Conservation (phyloP, 2,113 vertebrate species). For the Ariopsis seemanni region DNA sequence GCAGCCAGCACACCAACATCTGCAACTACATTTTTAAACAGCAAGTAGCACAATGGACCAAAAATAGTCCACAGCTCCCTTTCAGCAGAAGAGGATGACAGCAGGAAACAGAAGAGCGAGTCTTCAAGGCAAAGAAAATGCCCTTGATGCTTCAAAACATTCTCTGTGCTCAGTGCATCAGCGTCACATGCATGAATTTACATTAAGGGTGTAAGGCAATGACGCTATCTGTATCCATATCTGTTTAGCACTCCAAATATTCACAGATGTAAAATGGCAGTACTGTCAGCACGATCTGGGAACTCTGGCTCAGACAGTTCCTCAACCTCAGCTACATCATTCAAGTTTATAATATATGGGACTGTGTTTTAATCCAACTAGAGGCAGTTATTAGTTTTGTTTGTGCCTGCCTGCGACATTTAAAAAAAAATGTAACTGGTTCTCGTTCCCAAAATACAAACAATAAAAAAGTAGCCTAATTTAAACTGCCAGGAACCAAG, state of each 20-base stretch:
- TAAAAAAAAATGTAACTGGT: neutral
- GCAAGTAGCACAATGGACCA: conserved; percentile 79
- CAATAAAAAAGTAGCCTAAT: neutral
- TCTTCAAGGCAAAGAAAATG: conserved; percentile 13
- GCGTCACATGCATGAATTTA: conserved; percentile 8
- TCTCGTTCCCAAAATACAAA: neutral
- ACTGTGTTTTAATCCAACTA: neutral
- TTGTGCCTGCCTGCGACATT: neutral
- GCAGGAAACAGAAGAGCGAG: neutral
- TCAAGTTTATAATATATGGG: neutral
- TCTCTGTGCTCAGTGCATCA: neutral
- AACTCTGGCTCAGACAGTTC: neutral
- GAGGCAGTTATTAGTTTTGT: neutral
- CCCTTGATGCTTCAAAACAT: neutral
- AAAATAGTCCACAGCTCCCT: conserved; percentile 74
- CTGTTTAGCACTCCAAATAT: neutral
- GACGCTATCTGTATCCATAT: neutral
- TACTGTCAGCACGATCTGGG: neutral
- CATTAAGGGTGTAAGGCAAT: neutral
- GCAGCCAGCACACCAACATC: conserved; percentile 59
- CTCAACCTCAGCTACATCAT: neutral
- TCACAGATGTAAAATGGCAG: neutral
- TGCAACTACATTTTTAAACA: conserved; percentile 74
- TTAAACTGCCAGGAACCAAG: neutral
- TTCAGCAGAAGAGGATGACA: conserved; percentile 51